phyloP scores from a whole-genome alignment of 2,888 invertebrate species.

The Spisula subtruncata region DNA sequence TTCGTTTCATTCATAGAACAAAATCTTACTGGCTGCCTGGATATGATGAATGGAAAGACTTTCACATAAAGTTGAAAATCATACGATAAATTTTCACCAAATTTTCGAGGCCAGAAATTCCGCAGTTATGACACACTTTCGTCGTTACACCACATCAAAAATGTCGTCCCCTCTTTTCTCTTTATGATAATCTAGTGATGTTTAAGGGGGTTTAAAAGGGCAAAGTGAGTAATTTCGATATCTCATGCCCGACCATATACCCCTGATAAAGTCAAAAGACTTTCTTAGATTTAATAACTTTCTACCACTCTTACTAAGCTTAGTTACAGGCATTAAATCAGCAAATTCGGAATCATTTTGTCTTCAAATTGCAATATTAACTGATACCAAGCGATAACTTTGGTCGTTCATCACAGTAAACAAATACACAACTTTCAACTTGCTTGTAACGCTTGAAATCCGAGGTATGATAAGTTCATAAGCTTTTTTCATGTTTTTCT shows the following conservation, averaged over 20 bases:
- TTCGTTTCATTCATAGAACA: background rate
- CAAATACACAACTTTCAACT: slow-evolving; percentile 47
- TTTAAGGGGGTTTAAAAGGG: slow-evolving; percentile 17
- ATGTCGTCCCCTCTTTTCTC: background rate
- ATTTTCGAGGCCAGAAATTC: background rate
- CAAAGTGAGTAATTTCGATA: slow-evolving; percentile 18
- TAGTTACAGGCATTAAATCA: slow-evolving; percentile 61
- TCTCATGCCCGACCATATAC: slow-evolving; percentile 9
- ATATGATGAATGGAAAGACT: background rate
- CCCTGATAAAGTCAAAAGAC: slow-evolving; percentile 55
- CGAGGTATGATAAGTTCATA: background rate
- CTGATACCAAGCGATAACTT: slow-evolving; percentile 56
- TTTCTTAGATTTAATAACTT: slow-evolving; percentile 43
- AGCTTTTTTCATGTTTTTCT: background rate
- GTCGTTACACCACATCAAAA: slow-evolving; percentile 14
- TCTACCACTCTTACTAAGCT: slow-evolving; percentile 28
- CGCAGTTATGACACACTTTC: slow-evolving; percentile 3
- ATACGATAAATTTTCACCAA: background rate
- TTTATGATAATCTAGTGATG: background rate
- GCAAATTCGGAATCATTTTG: slow-evolving; percentile 47
- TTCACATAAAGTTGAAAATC: background rate
- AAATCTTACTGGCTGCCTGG: background rate
- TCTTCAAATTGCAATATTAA: slow-evolving; percentile 66
- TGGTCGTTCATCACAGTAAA: slow-evolving; percentile 39
- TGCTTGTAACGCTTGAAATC: background rate